phyloP scores from a whole-genome alignment of 2,888 invertebrate species.

The Parelbella ahira region DNA sequence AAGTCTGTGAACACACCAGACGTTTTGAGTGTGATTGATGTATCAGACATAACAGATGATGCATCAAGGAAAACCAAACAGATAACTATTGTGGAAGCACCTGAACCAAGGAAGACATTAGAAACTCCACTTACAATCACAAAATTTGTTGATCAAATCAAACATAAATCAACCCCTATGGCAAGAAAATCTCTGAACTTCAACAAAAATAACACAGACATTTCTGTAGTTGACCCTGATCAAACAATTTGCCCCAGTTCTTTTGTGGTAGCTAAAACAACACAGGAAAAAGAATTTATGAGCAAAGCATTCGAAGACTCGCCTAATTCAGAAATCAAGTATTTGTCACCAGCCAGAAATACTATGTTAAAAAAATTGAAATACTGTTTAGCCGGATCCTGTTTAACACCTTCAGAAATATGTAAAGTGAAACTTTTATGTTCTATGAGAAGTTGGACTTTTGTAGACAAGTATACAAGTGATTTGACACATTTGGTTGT shows the following conservation, averaged over 20 bases:
- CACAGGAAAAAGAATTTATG: slow-evolving; percentile 65
- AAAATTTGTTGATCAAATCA: slow-evolving; percentile 60
- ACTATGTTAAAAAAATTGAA: too few relatives aligned
- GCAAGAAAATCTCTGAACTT: slow-evolving; percentile 66
- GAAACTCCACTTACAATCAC: slow-evolving; percentile 62
- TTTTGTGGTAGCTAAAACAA: slow-evolving; percentile 47
- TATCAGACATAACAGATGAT: slow-evolving; percentile 45
- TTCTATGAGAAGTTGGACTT: slow-evolving; percentile 47
- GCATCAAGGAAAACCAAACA: slow-evolving; percentile 38
- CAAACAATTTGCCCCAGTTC: slow-evolving; percentile 52
- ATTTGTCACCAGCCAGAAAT: too few relatives aligned
- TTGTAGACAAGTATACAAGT: slow-evolving; percentile 51
- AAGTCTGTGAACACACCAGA: slow-evolving; percentile 14
- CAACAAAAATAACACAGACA: slow-evolving; percentile 36
- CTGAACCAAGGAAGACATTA: slow-evolving; percentile 35
- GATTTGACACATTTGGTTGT: slow-evolving; percentile 70
- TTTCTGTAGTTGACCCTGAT: slow-evolving; percentile 41
- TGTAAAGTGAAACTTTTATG: slow-evolving; percentile 51
- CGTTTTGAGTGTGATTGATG: slow-evolving; percentile 44
- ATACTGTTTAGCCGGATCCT: slow-evolving; percentile 57
- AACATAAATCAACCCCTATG: slow-evolving; percentile 65
- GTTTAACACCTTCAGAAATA: slow-evolving; percentile 45
- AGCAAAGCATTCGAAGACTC: slow-evolving; percentile 54
- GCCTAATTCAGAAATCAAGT: slow-evolving; percentile 34
- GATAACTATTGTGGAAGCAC: slow-evolving; percentile 39